These are phyloP conservation scores for Cyprinodon variegatus DNA, from an alignment of 2,113 vertebrate genomes.

Conservation along the genomic window DNA sequence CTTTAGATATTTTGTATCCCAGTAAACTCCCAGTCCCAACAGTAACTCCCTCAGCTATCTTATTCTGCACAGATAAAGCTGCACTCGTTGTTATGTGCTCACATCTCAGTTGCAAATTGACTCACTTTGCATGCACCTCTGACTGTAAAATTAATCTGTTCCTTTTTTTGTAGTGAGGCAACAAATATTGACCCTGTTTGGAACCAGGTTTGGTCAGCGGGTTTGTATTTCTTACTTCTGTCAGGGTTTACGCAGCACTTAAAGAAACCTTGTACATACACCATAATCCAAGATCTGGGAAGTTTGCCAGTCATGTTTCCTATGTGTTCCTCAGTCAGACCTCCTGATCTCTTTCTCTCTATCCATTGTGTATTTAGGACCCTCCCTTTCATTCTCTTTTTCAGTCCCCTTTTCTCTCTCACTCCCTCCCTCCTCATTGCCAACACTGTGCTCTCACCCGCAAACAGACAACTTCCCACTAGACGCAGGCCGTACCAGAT, in stretches of 20 bases:
- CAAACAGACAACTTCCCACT: slow-evolving; percentile 38
- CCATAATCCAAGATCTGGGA: background rate
- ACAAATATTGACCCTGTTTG: background rate
- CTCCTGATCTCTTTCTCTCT: slow-evolving; percentile 8
- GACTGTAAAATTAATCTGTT: background rate
- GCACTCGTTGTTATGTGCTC: slow-evolving; percentile 5
- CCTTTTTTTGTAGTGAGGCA: background rate
- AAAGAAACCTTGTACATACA: background rate
- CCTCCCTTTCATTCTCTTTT: slow-evolving; percentile 46
- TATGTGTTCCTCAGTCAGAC: background rate
- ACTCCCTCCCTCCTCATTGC: slow-evolving; percentile 32
- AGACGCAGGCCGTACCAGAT: slow-evolving; percentile 23
- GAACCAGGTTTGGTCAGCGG: background rate
- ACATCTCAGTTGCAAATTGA: background rate
- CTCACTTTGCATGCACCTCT: background rate
- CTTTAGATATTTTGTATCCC: background rate
- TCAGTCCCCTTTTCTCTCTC: slow-evolving; percentile 12
- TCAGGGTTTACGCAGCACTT: background rate
- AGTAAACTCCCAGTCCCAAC: background rate
- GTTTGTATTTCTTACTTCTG: background rate
- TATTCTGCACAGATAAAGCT: slow-evolving; percentile 16
- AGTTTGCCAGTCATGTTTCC: slow-evolving; percentile 1
- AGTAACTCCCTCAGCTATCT: background rate
- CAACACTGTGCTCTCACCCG: slow-evolving; percentile 18
- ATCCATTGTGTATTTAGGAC: slow-evolving; percentile 11